A percentile compares a stretch with the other conserved stretches of the same genome.
Conservation (phyloP, 2,888 invertebrate species). For the Anorthoa munda region DNA sequence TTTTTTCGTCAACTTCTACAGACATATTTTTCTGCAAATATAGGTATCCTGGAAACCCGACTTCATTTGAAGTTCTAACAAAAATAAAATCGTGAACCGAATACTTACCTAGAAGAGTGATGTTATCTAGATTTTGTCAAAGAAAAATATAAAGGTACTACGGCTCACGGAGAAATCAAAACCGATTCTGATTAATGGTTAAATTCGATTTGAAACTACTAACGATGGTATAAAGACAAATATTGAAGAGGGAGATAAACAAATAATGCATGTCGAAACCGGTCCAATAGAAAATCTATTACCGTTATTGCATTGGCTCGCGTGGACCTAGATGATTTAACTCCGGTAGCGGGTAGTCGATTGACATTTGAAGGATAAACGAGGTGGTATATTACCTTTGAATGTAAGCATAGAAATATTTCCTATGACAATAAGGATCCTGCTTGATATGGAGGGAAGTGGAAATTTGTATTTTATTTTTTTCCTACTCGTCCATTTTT, state of each 20-base stretch:
- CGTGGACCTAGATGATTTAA: not conserved
- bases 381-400: not conserved
- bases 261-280: not conserved
- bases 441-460: no score
- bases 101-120: constrained; percentile 18
- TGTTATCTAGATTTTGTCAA: constrained; percentile 6
- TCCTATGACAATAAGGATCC: not conserved
- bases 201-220: not conserved
- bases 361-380: constrained; percentile 13
- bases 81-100: constrained; percentile 49
- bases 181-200: constrained; percentile 2
- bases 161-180: not conserved
- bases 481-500: no score
- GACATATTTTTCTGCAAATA: constrained; percentile 38
- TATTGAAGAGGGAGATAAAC: not conserved
- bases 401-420: not conserved
- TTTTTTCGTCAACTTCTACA: constrained; percentile 23
- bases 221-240: not conserved
- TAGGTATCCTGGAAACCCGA: constrained; percentile 21
- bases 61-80: constrained; percentile 28
- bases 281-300: not conserved
- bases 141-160: constrained; percentile 18
- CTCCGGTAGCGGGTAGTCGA: not conserved
- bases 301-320: constrained; percentile 5
- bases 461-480: no score